Evolutionary conservation across 2,888 invertebrate genomes (phyloP), one percentile per base, ranked within the genome.

Genomic region (Drosophila macrospina): DNA sequence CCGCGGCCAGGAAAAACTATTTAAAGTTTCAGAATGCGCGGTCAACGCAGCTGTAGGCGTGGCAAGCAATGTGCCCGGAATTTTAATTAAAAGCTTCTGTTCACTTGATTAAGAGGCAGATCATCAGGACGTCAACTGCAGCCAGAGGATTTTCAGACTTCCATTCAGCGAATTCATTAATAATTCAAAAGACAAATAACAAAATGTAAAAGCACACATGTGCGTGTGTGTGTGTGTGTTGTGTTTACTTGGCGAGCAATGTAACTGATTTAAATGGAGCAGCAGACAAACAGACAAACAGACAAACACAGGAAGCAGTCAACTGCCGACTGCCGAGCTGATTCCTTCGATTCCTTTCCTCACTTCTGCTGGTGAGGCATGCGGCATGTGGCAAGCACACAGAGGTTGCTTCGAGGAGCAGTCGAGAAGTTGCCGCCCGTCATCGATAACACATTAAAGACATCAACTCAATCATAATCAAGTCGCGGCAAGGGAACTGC

Each of bases 161-260:
- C 26, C 16, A 79, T 79, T 83, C 81, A 76, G 54, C 74, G 74
- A 65, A 69, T 84, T 88, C 90, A 91, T 91, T 90, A 91, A 90
- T 90, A 91, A 91, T 91, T 90, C 91, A 90, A 86, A 90, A 84
- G 89, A 89, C 86, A 91, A 91, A 91, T 89, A 86, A 78, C 73
- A 75, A 68, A 74, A 72, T 70, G 63, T 42, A 63, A 74, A 57
- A 57, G 54, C 50, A 57, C 37, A 68, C 61, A 41, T 50, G 52
- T 32, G 0, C 28, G 20, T 50, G 13, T 42, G 47, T 20, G 28
- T 62, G 57, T 16, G 37, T 41, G 54, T 74, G 42, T 69, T 74
- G 42, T 73, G 80, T 73, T 83, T 78, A 67, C 63, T 55, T 57
- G 67, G 60, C 64, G 59, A 71, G 57, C 62, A 71, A 64, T 76